Evolutionary conservation across 2,113 vertebrate genomes (phyloP).

Genomic region (Apodemus sylvaticus): DNA sequence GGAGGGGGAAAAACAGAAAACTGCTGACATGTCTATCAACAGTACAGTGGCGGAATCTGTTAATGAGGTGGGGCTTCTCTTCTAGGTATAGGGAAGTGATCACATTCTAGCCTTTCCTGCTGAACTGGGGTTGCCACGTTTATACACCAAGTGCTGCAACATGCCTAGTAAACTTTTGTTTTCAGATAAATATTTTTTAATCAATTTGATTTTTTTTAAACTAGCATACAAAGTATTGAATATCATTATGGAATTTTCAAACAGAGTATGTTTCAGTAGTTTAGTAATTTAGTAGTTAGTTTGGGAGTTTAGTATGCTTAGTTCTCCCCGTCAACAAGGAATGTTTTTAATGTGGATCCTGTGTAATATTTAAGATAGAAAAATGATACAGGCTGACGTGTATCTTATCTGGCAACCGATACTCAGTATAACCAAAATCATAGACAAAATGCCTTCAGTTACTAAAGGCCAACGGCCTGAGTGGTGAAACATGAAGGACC

Average conservation of each 20-base stretch:
- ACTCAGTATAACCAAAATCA: constrained; percentile 8
- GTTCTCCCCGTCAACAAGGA: not conserved
- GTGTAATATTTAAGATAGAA: constrained; percentile 25
- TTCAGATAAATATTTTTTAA: constrained; percentile 26
- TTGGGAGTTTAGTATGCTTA: not conserved
- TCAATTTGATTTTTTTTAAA: not conserved
- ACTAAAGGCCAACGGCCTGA: not conserved
- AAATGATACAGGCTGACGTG: not conserved
- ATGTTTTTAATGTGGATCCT: not conserved
- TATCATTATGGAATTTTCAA: not conserved
- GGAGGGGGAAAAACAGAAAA: constrained; percentile 8
- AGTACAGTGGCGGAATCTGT: not conserved
- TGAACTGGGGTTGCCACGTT: not conserved
- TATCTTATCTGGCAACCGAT: not conserved
- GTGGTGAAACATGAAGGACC: not conserved
- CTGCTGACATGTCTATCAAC: not conserved
- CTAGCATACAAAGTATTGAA: not conserved
- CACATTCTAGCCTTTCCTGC: not conserved
- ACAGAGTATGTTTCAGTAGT: not conserved
- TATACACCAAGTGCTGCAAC: not conserved
- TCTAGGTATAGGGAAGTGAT: not conserved
- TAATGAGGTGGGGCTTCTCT: not conserved
- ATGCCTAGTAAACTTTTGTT: not conserved
- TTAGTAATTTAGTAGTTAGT: too few species aligned
- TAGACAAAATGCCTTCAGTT: not conserved